Evolutionary conservation across 1,140 invertebrate species (phyloP).

Genomic region (Nasonia longicornis): DNA sequence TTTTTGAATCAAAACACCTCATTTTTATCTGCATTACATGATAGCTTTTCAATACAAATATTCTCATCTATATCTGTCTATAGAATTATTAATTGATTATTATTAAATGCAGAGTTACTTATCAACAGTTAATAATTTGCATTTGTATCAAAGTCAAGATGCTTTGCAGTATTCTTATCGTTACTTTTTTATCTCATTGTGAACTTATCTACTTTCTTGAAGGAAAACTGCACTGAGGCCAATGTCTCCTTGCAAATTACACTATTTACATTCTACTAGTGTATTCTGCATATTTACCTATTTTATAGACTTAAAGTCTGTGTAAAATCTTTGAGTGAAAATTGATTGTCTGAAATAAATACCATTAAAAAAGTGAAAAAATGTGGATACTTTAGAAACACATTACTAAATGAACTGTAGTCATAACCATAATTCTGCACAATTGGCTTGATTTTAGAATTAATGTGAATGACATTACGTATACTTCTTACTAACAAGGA

Average conservation of each 20-base stretch:
- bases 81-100: slow-evolving; percentile 33
- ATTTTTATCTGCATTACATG: not conserved
- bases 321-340: slow-evolving; percentile 16
- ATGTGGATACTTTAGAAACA: not conserved
- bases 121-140: slow-evolving; percentile 14
- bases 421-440: slow-evolving; percentile 33
- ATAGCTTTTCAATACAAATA: not conserved
- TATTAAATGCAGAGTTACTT: slow-evolving; percentile 1
- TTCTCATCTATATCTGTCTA: slow-evolving; percentile 22
- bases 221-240: slow-evolving; percentile 36
- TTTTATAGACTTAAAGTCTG: not conserved
- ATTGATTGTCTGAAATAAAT: not conserved
- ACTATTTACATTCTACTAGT: slow-evolving; percentile 4
- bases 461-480: slow-evolving; percentile 41
- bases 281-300: not conserved
- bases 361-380: not conserved
- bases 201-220: slow-evolving; percentile 37
- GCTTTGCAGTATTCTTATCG: slow-evolving; percentile 23
- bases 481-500: slow-evolving; percentile 43
- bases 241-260: slow-evolving; percentile 29
- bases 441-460: slow-evolving; percentile 44
- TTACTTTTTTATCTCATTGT: slow-evolving; percentile 33
- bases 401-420: slow-evolving; percentile 9
- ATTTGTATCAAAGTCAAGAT: slow-evolving; percentile 7
- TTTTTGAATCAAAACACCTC: not conserved